A percentile compares a stretch with the other conserved stretches of the same genome.
phyloP scores from a whole-genome alignment of 2,797 vertebrate genomes.

The Amblyopsis hoosieri region DNA sequence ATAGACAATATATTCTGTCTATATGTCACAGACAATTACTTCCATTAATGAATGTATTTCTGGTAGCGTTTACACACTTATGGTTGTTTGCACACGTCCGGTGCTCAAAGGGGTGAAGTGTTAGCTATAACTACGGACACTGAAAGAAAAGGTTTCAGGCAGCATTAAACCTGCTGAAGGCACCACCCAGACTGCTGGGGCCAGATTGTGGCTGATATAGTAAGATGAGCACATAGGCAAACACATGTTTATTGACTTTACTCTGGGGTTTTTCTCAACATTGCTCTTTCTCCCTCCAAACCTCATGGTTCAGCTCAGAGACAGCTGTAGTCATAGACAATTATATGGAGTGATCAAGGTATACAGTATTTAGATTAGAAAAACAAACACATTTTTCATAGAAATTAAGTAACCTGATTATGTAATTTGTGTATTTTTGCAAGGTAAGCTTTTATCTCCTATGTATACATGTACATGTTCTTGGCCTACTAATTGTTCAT shows the following conservation, averaged over 20 bases:
- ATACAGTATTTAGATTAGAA: neutral
- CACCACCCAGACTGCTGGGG: neutral
- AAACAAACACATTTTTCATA: too few relatives aligned
- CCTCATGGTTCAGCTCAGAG: neutral
- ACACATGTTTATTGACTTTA: conserved; percentile 6
- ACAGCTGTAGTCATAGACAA: neutral
- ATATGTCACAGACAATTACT: too few relatives aligned
- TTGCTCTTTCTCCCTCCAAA: neutral
- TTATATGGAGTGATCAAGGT: neutral
- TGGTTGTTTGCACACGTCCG: too few relatives aligned
- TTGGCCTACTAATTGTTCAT: too few relatives aligned
- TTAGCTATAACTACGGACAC: neutral
- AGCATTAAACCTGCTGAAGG: neutral
- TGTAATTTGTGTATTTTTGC: too few relatives aligned
- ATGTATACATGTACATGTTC: too few relatives aligned
- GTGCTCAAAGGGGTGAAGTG: too few relatives aligned
- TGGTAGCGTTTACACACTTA: too few relatives aligned
- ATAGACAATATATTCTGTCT: too few relatives aligned
- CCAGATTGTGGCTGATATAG: neutral
- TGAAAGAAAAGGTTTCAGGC: neutral
- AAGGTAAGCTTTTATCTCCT: too few relatives aligned
- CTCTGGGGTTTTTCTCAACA: neutral
- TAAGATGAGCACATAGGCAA: neutral
- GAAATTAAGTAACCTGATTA: too few relatives aligned
- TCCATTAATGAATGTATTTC: too few relatives aligned